Conservation (phyloP, 2,888 invertebrate genomes). For the Metacarcinus magister region DNA sequence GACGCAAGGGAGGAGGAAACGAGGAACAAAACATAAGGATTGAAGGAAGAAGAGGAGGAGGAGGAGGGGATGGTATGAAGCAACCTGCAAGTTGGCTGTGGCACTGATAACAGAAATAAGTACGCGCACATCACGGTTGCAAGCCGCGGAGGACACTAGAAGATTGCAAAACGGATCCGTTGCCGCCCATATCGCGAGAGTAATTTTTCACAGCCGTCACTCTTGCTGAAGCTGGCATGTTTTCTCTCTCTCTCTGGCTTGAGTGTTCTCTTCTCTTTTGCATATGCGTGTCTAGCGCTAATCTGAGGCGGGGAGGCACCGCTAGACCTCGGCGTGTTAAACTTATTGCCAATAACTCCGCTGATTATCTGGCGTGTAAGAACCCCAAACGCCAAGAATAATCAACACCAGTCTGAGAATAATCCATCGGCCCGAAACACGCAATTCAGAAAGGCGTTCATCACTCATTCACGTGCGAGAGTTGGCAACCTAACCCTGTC, state of each 20-base stretch:
- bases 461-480: conserved; percentile 77
- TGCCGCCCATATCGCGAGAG: conserved; percentile 74
- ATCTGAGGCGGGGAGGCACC: conserved; percentile 32
- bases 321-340: conserved; percentile 67
- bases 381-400: conserved; percentile 74
- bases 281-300: conserved; percentile 72
- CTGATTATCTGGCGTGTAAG: conserved; percentile 71
- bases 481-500: conserved; percentile 75
- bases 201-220: conserved; percentile 77
- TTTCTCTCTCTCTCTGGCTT: conserved; percentile 4
- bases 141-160: conserved; percentile 65
- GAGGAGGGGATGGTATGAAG: neutral
- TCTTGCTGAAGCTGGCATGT: conserved; percentile 47
- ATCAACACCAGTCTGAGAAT: conserved; percentile 77
- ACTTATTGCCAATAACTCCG: conserved; percentile 73
- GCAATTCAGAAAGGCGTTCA: conserved; percentile 68
- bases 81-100: neutral
- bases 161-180: conserved; percentile 73
- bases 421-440: conserved; percentile 77
- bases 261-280: conserved; percentile 57
- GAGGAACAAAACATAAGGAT: neutral
- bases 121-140: conserved; percentile 29
- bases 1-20: neutral
- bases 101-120: neutral
- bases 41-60: neutral